Conservation (phyloP, 2,888 invertebrate species). For the Ectemnius lituratus region DNA sequence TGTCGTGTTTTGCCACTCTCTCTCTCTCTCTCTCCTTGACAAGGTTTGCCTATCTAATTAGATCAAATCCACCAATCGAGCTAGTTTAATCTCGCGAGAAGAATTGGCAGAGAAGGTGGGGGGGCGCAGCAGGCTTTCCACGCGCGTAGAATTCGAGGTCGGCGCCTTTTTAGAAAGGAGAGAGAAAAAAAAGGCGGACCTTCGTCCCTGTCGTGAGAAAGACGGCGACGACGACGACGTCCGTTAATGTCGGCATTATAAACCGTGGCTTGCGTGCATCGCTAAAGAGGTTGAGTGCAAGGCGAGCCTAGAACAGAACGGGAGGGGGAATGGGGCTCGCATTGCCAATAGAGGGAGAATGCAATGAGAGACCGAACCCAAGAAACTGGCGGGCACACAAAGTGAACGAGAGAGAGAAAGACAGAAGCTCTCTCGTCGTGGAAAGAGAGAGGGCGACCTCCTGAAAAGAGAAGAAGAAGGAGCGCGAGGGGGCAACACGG, state of each 20-base stretch:
- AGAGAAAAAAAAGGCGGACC: not conserved
- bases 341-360: not conserved
- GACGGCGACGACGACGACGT: conserved; percentile 35
- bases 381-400: not conserved
- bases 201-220: conserved; percentile 37
- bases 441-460: no score
- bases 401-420: conserved; percentile 12
- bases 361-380: not conserved
- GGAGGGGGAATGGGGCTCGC: no score
- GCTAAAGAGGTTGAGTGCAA: conserved; percentile 45
- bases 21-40: conserved; percentile 15
- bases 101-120: not conserved
- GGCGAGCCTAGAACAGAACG: not conserved
- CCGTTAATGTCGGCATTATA: conserved; percentile 55
- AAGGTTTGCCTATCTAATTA: conserved; percentile 5
- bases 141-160: conserved; percentile 8
- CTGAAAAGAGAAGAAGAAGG: conserved; percentile 12
- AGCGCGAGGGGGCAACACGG: conserved; percentile 16
- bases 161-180: not conserved
- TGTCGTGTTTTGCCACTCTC: not conserved
- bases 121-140: no score
- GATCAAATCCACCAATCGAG: not conserved
- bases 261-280: conserved; percentile 60
- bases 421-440: not conserved
- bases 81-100: not conserved